phyloP scores from a whole-genome alignment of 2,113 vertebrate genomes.

The Xenopus borealis region DNA sequence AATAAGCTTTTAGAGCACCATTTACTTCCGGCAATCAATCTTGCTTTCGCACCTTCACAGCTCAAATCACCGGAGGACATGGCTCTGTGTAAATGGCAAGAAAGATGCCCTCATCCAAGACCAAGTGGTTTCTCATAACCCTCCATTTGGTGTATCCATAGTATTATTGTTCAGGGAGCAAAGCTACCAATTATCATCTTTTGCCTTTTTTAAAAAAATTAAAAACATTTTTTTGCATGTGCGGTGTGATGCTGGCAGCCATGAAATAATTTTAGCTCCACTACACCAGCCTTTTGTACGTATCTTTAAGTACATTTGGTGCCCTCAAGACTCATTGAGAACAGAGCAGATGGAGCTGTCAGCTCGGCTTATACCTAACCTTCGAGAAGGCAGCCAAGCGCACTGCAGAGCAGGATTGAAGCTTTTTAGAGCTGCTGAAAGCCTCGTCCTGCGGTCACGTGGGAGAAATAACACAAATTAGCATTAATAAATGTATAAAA shows the following conservation, averaged over 20 bases:
- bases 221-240: background rate
- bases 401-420: background rate
- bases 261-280: background rate
- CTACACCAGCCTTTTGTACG: background rate
- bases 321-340: constrained; percentile 7
- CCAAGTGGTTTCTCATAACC: background rate
- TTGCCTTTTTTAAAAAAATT: constrained; percentile 34
- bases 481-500: constrained; percentile 43
- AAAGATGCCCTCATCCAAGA: background rate
- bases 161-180: too few relatives aligned
- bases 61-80: background rate
- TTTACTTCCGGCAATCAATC: constrained; percentile 10
- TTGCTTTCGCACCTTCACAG: background rate
- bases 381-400: constrained; percentile 44
- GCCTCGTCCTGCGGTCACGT: background rate
- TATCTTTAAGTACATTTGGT: background rate
- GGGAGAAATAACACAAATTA: constrained; percentile 11
- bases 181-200: too few relatives aligned
- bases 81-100: background rate
- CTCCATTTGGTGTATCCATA: too few relatives aligned
- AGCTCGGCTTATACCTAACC: constrained; percentile 11
- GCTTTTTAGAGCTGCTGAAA: constrained; percentile 41
- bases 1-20: background rate
- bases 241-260: background rate
- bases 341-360: constrained; percentile 50